phyloP scores from a whole-genome alignment of 2,888 invertebrate genomes.

The Drosophila sordidapex region DNA sequence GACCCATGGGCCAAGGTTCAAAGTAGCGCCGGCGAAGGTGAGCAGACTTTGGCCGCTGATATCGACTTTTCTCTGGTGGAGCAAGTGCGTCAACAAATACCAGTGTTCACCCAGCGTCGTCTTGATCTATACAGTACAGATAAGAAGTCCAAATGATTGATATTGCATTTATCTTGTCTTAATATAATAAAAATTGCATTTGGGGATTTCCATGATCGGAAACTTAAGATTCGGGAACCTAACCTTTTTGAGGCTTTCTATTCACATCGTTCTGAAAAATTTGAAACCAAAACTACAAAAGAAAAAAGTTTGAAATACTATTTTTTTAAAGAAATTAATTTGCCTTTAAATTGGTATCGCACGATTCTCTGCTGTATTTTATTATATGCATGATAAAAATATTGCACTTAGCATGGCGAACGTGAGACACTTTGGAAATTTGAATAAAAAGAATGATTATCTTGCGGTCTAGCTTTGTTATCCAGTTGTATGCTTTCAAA shows the following conservation, averaged over 20 bases:
- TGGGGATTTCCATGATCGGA: neutral
- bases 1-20: slow-evolving; percentile 92
- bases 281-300: neutral
- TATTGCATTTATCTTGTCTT: slow-evolving; percentile 20
- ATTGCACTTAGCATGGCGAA: too few relatives aligned
- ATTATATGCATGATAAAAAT: neutral
- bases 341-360: neutral
- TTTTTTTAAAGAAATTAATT: neutral
- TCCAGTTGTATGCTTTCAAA: neutral
- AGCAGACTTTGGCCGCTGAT: slow-evolving; percentile 87
- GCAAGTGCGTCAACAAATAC: slow-evolving; percentile 93
- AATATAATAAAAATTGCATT: slow-evolving; percentile 8
- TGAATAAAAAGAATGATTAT: neutral
- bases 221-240: neutral
- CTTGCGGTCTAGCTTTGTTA: neutral
- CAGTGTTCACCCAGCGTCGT: slow-evolving; percentile 90
- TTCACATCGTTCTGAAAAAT: too few relatives aligned
- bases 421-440: neutral
- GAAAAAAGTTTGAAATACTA: neutral
- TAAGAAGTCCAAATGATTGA: slow-evolving; percentile 38
- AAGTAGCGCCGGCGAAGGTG: slow-evolving; percentile 86
- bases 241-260: too few relatives aligned
- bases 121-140: slow-evolving; percentile 88
- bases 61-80: slow-evolving; percentile 91
- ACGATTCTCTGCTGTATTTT: too few relatives aligned